Percentiles rank a stretch among this genome's conserved stretches.
Conservation (phyloP, 2,888 invertebrate species). For the Caenorhabditis angaria region DNA sequence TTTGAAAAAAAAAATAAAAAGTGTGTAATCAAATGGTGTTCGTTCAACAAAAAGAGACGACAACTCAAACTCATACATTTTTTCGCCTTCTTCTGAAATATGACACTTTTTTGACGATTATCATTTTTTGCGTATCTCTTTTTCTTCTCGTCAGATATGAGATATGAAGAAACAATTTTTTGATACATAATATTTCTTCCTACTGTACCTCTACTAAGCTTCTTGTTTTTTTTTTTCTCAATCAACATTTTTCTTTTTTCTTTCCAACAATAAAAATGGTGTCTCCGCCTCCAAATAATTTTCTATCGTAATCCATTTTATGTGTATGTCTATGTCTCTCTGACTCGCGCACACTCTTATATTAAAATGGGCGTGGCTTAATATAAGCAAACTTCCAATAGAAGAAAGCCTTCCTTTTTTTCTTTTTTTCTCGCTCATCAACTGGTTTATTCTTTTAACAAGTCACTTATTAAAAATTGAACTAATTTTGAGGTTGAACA, state of each 20-base stretch:
- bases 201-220: too few species aligned
- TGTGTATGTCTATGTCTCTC: background rate
- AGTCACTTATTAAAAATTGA: too few species aligned
- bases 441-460: too few species aligned
- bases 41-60: background rate
- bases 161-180: too few species aligned
- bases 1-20: background rate
- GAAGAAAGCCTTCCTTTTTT: background rate
- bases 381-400: slow-evolving; percentile 11
- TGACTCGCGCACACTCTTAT: background rate
- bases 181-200: background rate
- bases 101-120: slow-evolving; percentile 4
- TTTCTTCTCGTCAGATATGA: background rate
- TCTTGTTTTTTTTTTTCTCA: background rate
- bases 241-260: background rate
- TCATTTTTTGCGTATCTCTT: background rate
- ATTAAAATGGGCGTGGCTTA: slow-evolving; percentile 10
- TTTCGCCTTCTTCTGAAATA: slow-evolving; percentile 3
- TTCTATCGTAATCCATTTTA: slow-evolving; percentile 4
- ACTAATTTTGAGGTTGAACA: too few species aligned
- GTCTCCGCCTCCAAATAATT: slow-evolving; percentile 6
- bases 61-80: background rate
- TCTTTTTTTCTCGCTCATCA: background rate
- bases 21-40: slow-evolving; percentile 1
- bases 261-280: slow-evolving; percentile 2